Evolutionary conservation across 2,888 invertebrate species (phyloP).

Genomic region (Baronia brevicornis): DNA sequence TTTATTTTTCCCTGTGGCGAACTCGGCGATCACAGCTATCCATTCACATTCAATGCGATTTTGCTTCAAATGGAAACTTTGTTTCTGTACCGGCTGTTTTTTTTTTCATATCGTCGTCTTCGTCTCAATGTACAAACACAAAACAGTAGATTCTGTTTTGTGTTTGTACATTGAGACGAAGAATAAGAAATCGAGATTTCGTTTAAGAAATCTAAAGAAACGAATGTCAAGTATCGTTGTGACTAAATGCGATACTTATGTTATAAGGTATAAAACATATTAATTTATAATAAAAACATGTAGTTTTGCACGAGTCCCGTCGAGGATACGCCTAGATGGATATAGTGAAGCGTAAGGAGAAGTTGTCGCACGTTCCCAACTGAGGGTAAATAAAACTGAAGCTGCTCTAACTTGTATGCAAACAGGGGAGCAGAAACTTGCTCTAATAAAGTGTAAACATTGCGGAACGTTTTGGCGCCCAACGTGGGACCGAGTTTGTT

Average conservation of each 20-base stretch:
- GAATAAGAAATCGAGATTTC: too few species aligned
- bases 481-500: constrained; percentile 26
- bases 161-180: too few species aligned
- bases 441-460: constrained; percentile 67
- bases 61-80: constrained; percentile 32
- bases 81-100: constrained; percentile 32
- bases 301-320: not conserved
- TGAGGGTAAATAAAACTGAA: constrained; percentile 41
- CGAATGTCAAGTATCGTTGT: too few species aligned
- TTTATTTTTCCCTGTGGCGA: constrained; percentile 13
- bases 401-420: constrained; percentile 45
- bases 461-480: constrained; percentile 41
- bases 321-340: not conserved
- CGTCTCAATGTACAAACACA: too few species aligned
- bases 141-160: too few species aligned
- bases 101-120: constrained; percentile 10
- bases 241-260: too few species aligned
- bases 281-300: too few species aligned
- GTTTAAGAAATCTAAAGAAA: too few species aligned
- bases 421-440: constrained; percentile 53
- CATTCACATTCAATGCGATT: constrained; percentile 35
- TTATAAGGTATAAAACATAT: too few species aligned
- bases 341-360: not conserved
- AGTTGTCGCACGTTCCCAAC: constrained; percentile 32
- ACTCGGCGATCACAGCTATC: constrained; percentile 12